Evolutionary conservation across 2,113 vertebrate species (phyloP), one percentile per base, ranked within the genome.

Genomic region (Holacanthus passer): DNA sequence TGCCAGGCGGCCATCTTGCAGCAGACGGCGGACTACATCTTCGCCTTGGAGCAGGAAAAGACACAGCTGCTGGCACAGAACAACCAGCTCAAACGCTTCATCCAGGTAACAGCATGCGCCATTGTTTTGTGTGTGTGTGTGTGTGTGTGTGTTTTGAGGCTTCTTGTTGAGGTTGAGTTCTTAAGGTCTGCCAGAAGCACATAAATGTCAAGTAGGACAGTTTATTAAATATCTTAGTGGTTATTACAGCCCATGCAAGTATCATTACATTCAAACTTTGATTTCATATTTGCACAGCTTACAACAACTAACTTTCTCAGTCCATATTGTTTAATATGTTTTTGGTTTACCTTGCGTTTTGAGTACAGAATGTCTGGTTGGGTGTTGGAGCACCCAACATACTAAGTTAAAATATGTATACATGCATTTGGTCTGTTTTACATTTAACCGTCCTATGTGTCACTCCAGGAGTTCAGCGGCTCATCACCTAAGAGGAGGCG

Each of bases 11-110:
- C 98, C 79, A 99, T 99, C 86, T 95, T 99, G 73, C 98, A 99
- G 94, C 98, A 99, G 93, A 99, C 98, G 0, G 95, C 98, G 0
- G 98, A 99, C 81, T 99, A 99, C 93, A 99, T 99, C 90, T 99
- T 98, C 85, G 96, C 98, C 48, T 86, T 99, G 93, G 98, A 99
- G 91, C 98, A 99, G 93, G 98, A 99, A 86, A 99, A 99, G 94
- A 99, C 98, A 0, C 93, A 97, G 78, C 95, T 99, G 45, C 91
- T 99, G 83, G 97, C 99, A 90, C 98, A 99, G 91, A 99, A 99
- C 92, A 98, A 97, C 9, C 98, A 99, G 91, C 97, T 99, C 78
- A 99, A 99, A 91, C 95, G 98, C 72, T 99, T 99, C 85, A 98
- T 99, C 90, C 97, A 99, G 97, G 98, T 99, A 87, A 84, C 24